Percentiles rank a stretch among this genome's conserved stretches.
These are phyloP conservation scores for Pristionchus japonicus DNA, from an alignment of 2,888 invertebrate species.

Conservation along the genomic window DNA sequence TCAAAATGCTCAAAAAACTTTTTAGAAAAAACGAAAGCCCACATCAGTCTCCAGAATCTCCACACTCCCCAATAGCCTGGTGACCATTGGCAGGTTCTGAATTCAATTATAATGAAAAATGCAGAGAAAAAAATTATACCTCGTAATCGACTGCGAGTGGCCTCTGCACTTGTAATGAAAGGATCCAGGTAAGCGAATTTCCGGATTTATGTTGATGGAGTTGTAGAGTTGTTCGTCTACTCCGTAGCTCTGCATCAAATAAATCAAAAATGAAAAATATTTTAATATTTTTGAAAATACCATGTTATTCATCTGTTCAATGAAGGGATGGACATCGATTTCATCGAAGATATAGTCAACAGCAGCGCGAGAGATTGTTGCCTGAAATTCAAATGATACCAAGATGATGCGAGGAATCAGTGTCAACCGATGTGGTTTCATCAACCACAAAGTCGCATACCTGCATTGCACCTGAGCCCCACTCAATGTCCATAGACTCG, in stretches of 20 bases:
- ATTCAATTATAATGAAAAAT: too few relatives aligned
- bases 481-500: neutral
- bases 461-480: constrained; percentile 17
- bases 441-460: neutral
- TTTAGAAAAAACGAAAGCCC: too few relatives aligned
- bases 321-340: neutral
- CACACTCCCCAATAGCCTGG: too few relatives aligned
- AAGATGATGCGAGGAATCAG: too few relatives aligned
- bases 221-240: constrained; percentile 6
- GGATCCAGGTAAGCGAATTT: neutral
- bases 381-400: neutral
- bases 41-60: too few relatives aligned
- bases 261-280: too few relatives aligned
- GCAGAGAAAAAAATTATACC: neutral
- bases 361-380: neutral
- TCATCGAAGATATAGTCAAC: neutral
- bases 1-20: too few relatives aligned
- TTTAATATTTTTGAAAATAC: neutral
- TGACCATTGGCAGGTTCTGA: too few relatives aligned
- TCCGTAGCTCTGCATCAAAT: neutral
- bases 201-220: neutral
- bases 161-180: neutral
- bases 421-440: neutral
- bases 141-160: neutral
- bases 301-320: neutral